These are phyloP conservation scores for Enteromius radiatus DNA, from an alignment of 2,797 vertebrate genomes.

Conservation along the genomic window DNA sequence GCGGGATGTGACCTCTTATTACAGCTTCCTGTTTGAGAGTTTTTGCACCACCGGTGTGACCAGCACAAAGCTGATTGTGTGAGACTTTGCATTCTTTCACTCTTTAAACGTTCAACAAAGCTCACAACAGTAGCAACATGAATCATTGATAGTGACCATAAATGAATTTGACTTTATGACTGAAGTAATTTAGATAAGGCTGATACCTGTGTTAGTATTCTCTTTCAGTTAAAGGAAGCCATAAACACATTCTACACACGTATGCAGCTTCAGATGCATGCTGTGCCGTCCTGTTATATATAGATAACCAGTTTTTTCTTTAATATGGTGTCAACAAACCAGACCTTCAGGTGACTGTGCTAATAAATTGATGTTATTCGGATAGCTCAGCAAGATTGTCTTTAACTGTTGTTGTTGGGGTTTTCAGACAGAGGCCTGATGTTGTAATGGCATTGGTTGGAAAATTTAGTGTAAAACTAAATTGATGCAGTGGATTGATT, in stretches of 20 bases:
- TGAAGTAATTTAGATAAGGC: conserved; percentile 24
- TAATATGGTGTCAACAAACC: neutral
- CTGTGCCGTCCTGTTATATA: neutral
- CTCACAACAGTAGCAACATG: neutral
- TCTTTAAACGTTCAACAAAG: neutral
- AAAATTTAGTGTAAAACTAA: neutral
- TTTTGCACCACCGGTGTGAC: conserved; percentile 1
- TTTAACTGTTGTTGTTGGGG: neutral
- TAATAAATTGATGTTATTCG: neutral
- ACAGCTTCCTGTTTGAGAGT: conserved; percentile 10
- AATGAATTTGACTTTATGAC: conserved; percentile 31
- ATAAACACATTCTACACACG: neutral
- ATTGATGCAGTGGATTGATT: neutral
- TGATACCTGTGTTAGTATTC: neutral
- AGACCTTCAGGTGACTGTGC: neutral
- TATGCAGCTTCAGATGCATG: neutral
- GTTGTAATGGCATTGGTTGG: neutral
- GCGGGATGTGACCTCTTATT: conserved; percentile 10
- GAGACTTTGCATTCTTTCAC: neutral
- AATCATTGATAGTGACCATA: neutral
- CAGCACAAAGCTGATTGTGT: conserved; percentile 13
- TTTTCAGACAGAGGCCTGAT: neutral
- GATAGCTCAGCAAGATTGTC: neutral
- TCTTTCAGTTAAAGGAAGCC: neutral
- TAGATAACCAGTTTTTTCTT: neutral